Conservation (phyloP, 2,113 vertebrate genomes). For the Caranx ignobilis region DNA sequence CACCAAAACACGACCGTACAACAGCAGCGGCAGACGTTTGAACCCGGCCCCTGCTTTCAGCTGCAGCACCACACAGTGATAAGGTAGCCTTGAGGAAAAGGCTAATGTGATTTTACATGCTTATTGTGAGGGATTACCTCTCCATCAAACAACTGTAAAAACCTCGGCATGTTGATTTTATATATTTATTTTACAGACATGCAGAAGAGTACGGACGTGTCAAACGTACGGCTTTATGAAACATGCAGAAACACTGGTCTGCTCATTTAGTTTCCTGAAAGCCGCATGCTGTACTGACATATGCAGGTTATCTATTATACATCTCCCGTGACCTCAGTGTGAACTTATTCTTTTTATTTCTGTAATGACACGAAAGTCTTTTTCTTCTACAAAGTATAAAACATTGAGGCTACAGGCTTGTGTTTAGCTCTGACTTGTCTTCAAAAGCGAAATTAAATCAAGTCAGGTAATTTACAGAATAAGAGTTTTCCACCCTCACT, state of each 20-base stretch:
- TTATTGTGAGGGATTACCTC: slow-evolving; percentile 31
- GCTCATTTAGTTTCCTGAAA: slow-evolving; percentile 10
- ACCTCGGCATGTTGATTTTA: not conserved
- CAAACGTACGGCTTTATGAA: not conserved
- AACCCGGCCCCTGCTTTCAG: not conserved
- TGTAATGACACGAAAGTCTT: slow-evolving; percentile 22
- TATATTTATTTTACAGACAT: not conserved
- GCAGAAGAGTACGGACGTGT: too few species aligned
- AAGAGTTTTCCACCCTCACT: not conserved
- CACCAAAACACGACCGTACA: too few species aligned
- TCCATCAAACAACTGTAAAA: not conserved
- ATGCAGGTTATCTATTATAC: slow-evolving; percentile 20
- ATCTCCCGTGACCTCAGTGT: not conserved
- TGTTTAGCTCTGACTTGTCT: slow-evolving; percentile 10
- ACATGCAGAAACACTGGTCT: not conserved
- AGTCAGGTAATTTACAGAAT: slow-evolving; percentile 21
- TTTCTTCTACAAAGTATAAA: not conserved
- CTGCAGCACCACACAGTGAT: not conserved
- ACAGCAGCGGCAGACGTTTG: too few species aligned
- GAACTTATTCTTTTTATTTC: not conserved
- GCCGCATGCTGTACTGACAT: not conserved
- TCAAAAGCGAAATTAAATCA: not conserved
- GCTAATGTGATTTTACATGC: slow-evolving; percentile 15
- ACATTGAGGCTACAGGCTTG: not conserved
- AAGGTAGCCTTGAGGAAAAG: slow-evolving; percentile 20